Percentiles rank a stretch among this genome's conserved stretches.
Conservation (phyloP, 2,113 vertebrate genomes). For the Lepus europaeus region DNA sequence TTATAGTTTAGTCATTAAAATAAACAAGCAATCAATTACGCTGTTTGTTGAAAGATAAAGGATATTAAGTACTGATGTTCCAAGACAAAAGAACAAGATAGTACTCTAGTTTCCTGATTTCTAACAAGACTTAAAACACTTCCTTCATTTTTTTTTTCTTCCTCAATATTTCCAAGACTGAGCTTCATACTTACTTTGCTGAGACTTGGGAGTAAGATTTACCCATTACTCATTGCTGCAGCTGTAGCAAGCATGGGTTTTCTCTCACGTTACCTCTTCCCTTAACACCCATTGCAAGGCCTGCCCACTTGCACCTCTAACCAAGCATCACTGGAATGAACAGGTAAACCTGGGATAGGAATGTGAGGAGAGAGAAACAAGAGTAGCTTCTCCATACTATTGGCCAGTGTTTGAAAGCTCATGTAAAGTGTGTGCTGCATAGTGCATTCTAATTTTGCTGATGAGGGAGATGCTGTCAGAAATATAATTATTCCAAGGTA, state of each 20-base stretch:
- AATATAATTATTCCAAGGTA: not conserved
- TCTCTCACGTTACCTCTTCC: not conserved
- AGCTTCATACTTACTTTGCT: not conserved
- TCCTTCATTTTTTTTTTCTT: not conserved
- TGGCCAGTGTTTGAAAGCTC: not conserved
- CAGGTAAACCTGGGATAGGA: not conserved
- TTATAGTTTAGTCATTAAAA: not conserved
- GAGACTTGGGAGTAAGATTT: not conserved
- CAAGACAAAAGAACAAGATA: not conserved
- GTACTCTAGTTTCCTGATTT: not conserved
- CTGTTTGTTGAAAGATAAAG: not conserved
- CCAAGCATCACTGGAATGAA: not conserved
- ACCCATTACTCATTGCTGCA: not conserved
- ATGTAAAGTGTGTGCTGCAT: not conserved
- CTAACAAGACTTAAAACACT: not conserved
- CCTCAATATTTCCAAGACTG: not conserved
- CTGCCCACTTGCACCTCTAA: not conserved
- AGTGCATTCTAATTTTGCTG: not conserved
- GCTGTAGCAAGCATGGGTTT: not conserved
- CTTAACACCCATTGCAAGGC: not conserved
- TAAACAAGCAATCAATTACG: not conserved
- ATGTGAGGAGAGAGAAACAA: not conserved
- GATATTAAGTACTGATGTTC: not conserved
- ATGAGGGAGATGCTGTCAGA: not conserved
- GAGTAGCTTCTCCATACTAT: rapidly evolving